Percentiles rank a stretch among this genome's conserved stretches.
Evolutionary conservation across 2,797 vertebrate species (phyloP).

Genomic region (Danio choprae): DNA sequence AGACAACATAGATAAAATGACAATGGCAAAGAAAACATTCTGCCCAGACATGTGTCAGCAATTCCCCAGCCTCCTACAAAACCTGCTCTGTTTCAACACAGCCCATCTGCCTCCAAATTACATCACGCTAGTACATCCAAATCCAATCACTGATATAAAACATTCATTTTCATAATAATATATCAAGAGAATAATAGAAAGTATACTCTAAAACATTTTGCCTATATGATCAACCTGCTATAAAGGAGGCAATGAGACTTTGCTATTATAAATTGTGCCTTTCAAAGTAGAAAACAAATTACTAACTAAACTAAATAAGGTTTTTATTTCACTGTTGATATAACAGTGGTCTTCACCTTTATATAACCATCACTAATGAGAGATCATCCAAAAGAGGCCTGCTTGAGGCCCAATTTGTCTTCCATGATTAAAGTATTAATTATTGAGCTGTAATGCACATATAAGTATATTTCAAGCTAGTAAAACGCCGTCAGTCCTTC

Average conservation of each 20-base stretch:
- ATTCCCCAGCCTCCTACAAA: conserved; percentile 60
- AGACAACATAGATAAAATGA: conserved; percentile 51
- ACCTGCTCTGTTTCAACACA: conserved; percentile 62
- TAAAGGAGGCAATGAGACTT: neutral
- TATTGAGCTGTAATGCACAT: neutral
- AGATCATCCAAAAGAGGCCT: neutral
- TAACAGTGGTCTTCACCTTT: neutral
- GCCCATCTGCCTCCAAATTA: conserved; percentile 51
- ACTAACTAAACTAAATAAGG: neutral
- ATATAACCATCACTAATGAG: neutral
- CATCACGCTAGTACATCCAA: neutral
- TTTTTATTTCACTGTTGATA: neutral
- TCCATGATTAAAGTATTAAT: neutral
- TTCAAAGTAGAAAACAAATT: neutral
- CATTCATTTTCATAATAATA: neutral
- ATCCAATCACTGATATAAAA: conserved; percentile 3
- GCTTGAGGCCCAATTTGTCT: neutral
- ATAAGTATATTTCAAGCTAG: neutral
- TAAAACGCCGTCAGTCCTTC: neutral
- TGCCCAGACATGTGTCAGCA: conserved; percentile 73
- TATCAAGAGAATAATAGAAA: neutral
- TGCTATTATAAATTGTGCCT: neutral
- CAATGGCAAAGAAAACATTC: conserved; percentile 57
- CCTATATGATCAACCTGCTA: too few relatives aligned
- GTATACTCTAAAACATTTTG: neutral